Evolutionary conservation across 2,888 invertebrate species (phyloP), one percentile per base, ranked within the genome.

Genomic region (Merodon equestris): DNA sequence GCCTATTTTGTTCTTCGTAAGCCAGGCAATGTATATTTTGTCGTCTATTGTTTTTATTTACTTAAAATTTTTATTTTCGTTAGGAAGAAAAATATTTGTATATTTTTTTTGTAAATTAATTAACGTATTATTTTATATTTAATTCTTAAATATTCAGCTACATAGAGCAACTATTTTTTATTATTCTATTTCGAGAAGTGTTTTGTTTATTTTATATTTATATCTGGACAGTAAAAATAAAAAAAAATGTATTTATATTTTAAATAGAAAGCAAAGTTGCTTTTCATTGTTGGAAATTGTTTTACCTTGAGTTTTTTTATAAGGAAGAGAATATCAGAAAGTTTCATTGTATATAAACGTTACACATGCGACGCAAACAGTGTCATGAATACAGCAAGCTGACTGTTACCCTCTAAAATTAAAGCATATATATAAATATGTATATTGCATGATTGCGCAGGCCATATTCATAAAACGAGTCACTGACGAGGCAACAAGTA

Each of bases 171-270:
- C 66, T 71, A 63, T 63, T 63, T 71, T 27, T 18, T 71, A 47
- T 56, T 40, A 36, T 38, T 64, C 42, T 67, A 54, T 61, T 73
- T 67, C 56, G 67, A 66, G 14, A 64, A 51, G 18, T 58, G 45
- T 72, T 67, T 74, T 74, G 67, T 74, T 74, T 67, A 74, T 61
- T 74, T 67, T 74, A 61, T 74, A 56, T 45, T 67, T 66, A 73
- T 34, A 38, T 66, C 66, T 66, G 73, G 66, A 66, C 66, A 66
- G 66, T 44, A 53, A 45, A 60, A 66, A 73, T 66, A 73, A 66
- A 73, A 71, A 61, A 63, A 61, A 66, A 66, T 47, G 47, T 60
- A 47, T 54, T 73, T 66, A 66, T 60, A 60, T 54, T 66, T 67
- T 56, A 15, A 61, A 71, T 58, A 68, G 51, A 38, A 71, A 56